Conservation (phyloP, 2,797 vertebrate genomes). For the Fratercula arctica region DNA sequence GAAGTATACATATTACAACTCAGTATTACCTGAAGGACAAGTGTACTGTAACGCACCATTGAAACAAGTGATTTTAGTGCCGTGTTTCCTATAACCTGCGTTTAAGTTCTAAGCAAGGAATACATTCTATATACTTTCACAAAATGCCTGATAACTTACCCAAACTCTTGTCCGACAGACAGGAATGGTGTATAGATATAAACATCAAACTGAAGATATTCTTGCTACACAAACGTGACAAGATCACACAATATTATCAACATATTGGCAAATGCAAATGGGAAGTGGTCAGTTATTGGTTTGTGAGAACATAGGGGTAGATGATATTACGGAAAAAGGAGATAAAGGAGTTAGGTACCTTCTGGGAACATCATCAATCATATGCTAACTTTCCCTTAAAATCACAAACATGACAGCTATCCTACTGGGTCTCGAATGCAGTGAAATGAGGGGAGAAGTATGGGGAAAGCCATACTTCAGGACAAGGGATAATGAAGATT, state of each 20-base stretch:
- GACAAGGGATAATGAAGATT: background rate
- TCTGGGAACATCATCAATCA: background rate
- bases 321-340: background rate
- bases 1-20: background rate
- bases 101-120: background rate
- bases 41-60: background rate
- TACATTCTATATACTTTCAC: background rate
- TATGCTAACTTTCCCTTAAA: background rate
- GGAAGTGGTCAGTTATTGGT: background rate
- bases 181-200: background rate
- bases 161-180: background rate
- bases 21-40: background rate
- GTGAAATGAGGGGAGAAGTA: background rate
- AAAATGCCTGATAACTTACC: background rate
- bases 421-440: background rate
- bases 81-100: background rate
- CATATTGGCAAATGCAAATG: background rate
- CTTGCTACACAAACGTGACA: background rate
- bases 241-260: background rate
- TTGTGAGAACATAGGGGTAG: background rate
- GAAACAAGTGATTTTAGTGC: background rate
- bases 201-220: background rate
- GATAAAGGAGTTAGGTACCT: accelerated
- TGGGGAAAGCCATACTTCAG: background rate
- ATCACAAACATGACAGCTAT: background rate